Percentiles rank a stretch among this genome's conserved stretches.
Evolutionary conservation across 2,113 vertebrate species (phyloP).

Genomic region (Callipepla californica): DNA sequence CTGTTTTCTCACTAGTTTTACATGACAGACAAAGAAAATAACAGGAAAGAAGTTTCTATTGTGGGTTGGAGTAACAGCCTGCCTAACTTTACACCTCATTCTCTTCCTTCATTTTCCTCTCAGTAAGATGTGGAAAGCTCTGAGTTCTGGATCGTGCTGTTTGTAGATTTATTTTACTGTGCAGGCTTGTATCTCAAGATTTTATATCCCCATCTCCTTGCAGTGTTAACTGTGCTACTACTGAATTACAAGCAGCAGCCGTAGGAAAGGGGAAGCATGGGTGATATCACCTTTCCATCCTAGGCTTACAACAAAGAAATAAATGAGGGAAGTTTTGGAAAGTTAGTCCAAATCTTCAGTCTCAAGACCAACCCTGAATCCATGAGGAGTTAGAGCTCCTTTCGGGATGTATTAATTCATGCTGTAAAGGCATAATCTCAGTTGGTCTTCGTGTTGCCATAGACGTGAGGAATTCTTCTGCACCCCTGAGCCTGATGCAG

Average conservation of each 20-base stretch:
- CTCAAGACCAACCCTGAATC: neutral
- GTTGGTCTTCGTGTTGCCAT: accelerated
- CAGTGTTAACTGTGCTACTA: neutral
- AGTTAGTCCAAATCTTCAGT: neutral
- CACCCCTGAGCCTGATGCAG: neutral
- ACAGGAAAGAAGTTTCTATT: neutral
- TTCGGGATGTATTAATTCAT: neutral
- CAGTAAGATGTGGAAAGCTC: neutral
- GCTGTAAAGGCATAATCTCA: neutral
- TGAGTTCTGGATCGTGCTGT: neutral
- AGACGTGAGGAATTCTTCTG: neutral
- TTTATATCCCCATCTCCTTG: neutral
- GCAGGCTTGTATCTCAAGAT: neutral
- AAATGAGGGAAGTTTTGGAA: neutral
- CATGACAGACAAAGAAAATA: neutral
- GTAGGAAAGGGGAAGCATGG: neutral
- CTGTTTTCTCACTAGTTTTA: neutral
- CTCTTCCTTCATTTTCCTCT: neutral
- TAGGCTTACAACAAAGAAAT: neutral
- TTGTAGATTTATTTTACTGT: neutral
- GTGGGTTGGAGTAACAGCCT: slow-evolving; percentile 14
- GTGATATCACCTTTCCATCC: neutral
- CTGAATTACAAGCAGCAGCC: neutral
- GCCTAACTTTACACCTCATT: neutral
- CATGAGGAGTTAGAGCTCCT: neutral